Percentiles rank a stretch among this genome's conserved stretches.
phyloP scores from a whole-genome alignment of 2,113 vertebrate species.

The Callithrix jacchus region DNA sequence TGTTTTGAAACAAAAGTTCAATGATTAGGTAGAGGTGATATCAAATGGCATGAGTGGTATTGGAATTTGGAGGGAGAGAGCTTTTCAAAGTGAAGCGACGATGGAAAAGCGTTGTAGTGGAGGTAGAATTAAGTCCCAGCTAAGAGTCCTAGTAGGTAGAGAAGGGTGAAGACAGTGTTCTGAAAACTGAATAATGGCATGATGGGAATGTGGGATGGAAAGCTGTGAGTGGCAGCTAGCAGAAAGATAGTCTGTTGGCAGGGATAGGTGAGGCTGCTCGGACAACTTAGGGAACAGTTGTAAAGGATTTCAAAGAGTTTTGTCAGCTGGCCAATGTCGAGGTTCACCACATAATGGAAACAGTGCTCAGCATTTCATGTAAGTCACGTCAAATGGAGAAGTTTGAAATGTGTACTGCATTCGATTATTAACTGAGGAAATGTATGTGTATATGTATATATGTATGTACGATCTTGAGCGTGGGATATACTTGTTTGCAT shows the following conservation, averaged over 20 bases:
- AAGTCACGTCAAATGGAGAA: background rate
- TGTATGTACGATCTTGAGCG: background rate
- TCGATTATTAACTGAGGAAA: background rate
- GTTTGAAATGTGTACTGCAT: background rate
- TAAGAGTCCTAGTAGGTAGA: background rate
- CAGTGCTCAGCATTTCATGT: background rate
- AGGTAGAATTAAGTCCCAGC: background rate
- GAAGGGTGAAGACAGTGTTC: background rate
- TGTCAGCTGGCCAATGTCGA: background rate
- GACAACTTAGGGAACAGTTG: background rate
- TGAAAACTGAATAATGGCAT: background rate
- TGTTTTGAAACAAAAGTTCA: background rate
- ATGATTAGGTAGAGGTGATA: background rate
- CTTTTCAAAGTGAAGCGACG: background rate
- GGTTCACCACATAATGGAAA: background rate
- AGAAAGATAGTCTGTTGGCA: background rate
- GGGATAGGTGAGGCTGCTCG: background rate
- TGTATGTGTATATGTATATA: too few relatives aligned
- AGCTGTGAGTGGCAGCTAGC: too few relatives aligned
- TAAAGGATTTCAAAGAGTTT: background rate
- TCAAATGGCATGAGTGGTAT: background rate
- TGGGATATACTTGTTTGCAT: background rate
- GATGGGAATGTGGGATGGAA: fast-evolving
- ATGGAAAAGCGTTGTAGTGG: background rate
- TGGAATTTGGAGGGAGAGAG: background rate